These are phyloP conservation scores for Sceloporus tristichus DNA, from an alignment of 2,113 vertebrate genomes.

Conservation along the genomic window DNA sequence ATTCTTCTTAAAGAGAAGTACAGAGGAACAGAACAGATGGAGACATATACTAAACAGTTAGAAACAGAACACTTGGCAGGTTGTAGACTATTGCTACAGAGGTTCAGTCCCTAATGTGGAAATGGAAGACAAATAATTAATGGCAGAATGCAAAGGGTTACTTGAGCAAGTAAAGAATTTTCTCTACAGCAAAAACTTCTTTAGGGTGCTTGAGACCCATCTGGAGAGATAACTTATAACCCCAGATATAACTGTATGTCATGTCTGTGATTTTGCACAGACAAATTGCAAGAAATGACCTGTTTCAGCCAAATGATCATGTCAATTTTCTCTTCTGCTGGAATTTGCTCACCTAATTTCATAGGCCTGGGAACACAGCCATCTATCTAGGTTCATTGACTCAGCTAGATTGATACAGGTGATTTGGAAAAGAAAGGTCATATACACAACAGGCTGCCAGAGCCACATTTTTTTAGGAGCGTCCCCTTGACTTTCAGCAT, in stretches of 20 bases:
- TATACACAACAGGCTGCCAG: conserved; percentile 47
- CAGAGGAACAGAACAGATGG: neutral
- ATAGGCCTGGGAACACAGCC: conserved; percentile 56
- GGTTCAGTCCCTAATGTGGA: neutral
- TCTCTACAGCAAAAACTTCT: neutral
- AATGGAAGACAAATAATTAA: neutral
- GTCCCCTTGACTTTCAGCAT: conserved; percentile 64
- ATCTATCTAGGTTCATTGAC: conserved; percentile 70
- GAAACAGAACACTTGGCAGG: neutral
- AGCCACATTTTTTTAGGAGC: conserved; percentile 68
- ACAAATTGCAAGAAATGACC: conserved; percentile 46
- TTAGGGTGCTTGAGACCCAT: neutral
- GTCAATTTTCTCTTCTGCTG: conserved; percentile 55
- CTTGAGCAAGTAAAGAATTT: neutral
- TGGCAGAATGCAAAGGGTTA: neutral
- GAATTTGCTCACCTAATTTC: conserved; percentile 71
- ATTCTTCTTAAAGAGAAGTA: neutral
- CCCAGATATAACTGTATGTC: conserved; percentile 30
- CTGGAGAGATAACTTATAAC: conserved; percentile 14
- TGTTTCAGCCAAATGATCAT: conserved; percentile 33
- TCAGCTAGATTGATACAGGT: conserved; percentile 68
- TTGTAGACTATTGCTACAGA: neutral
- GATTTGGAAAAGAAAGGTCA: conserved; percentile 79
- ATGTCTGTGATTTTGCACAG: conserved; percentile 32
- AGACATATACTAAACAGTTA: too few species aligned